Evolutionary conservation across 2,113 vertebrate species (phyloP).

Genomic region (Loxodonta africana): DNA sequence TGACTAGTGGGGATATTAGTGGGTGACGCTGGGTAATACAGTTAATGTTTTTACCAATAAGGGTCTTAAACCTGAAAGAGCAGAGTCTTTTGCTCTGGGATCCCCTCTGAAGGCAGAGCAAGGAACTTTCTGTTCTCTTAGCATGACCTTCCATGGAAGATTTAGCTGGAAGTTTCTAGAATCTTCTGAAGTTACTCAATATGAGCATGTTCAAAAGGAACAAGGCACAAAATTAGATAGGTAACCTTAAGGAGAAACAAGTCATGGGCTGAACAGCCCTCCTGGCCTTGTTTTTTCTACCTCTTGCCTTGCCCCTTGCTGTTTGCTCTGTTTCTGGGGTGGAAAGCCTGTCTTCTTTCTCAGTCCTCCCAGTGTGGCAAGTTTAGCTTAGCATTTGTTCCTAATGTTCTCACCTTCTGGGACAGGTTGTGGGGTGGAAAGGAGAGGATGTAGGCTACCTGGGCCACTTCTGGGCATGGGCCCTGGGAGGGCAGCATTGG

Average conservation of each 20-base stretch:
- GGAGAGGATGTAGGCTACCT: too few relatives aligned
- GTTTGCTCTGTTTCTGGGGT: not conserved
- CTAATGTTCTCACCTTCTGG: not conserved
- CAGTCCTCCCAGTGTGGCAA: not conserved
- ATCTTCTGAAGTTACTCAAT: not conserved
- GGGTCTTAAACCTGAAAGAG: not conserved
- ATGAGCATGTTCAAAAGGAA: not conserved
- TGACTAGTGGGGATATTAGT: fast-evolving
- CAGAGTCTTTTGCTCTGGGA: not conserved
- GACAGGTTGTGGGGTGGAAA: not conserved
- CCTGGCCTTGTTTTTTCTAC: not conserved
- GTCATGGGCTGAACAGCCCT: too few relatives aligned
- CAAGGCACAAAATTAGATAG: not conserved
- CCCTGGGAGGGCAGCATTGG: not conserved
- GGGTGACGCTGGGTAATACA: fast-evolving
- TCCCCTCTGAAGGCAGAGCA: not conserved
- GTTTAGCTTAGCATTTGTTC: not conserved
- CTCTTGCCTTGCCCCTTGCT: not conserved
- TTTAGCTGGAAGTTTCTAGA: slow-evolving; percentile 39
- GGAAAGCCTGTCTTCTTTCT: not conserved
- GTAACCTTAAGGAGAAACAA: not conserved
- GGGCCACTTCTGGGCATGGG: not conserved
- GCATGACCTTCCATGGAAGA: not conserved
- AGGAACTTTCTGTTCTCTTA: not conserved
- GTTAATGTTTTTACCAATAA: fast-evolving